phyloP scores from a whole-genome alignment of 2,113 vertebrate genomes.

The Tinamus guttatus region DNA sequence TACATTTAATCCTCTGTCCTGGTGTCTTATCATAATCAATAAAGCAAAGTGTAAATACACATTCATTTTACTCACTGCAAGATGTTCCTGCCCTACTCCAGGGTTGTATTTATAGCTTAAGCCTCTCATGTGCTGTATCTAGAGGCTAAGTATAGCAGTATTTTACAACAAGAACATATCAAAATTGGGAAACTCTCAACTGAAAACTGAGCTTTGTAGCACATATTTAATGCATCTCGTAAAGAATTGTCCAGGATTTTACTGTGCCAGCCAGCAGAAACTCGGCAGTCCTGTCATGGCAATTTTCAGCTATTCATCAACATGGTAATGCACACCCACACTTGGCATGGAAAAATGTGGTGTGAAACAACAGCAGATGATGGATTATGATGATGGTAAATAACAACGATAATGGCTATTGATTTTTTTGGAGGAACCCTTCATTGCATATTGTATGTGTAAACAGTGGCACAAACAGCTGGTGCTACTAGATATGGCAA shows the following conservation, averaged over 20 bases:
- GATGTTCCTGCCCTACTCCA: not conserved
- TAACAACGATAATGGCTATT: conserved; percentile 66
- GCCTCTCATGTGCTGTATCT: not conserved
- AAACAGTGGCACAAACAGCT: conserved; percentile 44
- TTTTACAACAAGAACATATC: not conserved
- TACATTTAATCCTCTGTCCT: not conserved
- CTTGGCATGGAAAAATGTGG: conserved; percentile 43
- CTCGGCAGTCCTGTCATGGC: not conserved
- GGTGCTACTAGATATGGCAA: conserved; percentile 44
- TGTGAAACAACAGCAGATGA: conserved; percentile 57
- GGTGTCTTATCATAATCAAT: not conserved
- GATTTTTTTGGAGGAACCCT: conserved; percentile 42
- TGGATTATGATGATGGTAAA: conserved; percentile 64
- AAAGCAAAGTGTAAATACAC: not conserved
- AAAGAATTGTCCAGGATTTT: not conserved
- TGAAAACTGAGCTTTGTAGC: not conserved
- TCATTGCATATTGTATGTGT: not conserved
- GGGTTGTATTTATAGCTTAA: not conserved
- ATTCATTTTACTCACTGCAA: not conserved
- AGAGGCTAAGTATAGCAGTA: not conserved
- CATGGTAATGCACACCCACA: not conserved
- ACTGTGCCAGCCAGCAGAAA: not conserved
- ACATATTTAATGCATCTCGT: not conserved
- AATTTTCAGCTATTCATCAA: conserved; percentile 65
- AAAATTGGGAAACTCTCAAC: not conserved